Evolutionary conservation across 1,140 invertebrate species (phyloP), one percentile per base, ranked within the genome.

Genomic region (Aphaenogaster ashmeadi): DNA sequence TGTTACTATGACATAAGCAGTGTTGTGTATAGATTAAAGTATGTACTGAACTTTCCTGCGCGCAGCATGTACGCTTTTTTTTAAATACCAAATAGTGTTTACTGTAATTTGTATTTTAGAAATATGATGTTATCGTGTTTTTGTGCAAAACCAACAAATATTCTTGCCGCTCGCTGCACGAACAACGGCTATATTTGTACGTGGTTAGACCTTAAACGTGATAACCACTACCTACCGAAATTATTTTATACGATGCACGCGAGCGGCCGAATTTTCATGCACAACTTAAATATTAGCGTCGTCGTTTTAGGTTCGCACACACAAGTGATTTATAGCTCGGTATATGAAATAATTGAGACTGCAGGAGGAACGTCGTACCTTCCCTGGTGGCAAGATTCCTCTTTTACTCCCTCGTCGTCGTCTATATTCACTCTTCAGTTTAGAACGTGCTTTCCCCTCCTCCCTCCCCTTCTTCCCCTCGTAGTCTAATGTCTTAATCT

Each of bases 401-500:
- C 66, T 83, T 84, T 80, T 81, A 77, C 60, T 62, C 69, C 56
- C 52, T 50, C 78, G 66, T 77, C 54, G 60, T 71, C 72, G n/a
- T 78, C 72, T 80, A 79, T 84, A 83, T 87, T 88, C 88, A 52
- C 69, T 90, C 52, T 38, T 50, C 33, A 56, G 89, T 87, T 90
- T 90, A 75, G 86, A 44, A 60, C 86, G 21, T 54, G 88, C 79
- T 38, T 67, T 27, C 33, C 18, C 21, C 69, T 18, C 67, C 50
- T 11, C 27, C 2, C 7, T 2, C 27, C 6, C 33, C 41, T 36
- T 47, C 78, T 44, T n/a, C 36, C 44, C 18, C 38, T 13, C 36
- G 64, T 80, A 67, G 81, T 91, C 88, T 86, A 91, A 93, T 92
- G 91, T 93, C 92, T 93, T 93, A 93, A 93, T 93, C 91, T 92